A percentile compares a stretch with the other conserved stretches of the same genome.
phyloP scores from a whole-genome alignment of 2,797 vertebrate genomes.

The Fistularia tabacaria region DNA sequence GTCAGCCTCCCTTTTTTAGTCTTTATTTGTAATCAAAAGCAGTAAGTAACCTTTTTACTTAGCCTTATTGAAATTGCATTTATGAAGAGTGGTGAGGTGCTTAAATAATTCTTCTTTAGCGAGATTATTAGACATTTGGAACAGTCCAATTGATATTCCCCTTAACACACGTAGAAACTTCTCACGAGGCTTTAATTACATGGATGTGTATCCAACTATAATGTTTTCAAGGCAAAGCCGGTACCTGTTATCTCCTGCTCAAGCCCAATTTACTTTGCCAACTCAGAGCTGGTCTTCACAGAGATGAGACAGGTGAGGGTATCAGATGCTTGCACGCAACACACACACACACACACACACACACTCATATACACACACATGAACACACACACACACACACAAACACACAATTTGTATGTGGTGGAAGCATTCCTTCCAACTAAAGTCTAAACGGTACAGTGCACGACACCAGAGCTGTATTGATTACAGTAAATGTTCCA shows the following conservation, averaged over 20 bases:
- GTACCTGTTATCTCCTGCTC: conserved; percentile 82
- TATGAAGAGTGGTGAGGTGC: background rate
- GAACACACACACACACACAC: conserved; percentile 7
- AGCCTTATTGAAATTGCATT: background rate
- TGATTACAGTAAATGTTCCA: background rate
- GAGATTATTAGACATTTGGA: no score
- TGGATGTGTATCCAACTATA: background rate
- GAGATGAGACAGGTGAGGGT: conserved; percentile 64
- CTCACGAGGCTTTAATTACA: background rate
- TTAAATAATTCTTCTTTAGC: background rate
- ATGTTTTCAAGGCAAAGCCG: conserved; percentile 72
- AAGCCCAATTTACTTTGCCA: conserved; percentile 83
- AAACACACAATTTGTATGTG: background rate
- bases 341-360: no score
- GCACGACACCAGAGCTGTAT: background rate
- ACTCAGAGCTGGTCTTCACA: conserved; percentile 75
- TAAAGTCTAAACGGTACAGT: background rate
- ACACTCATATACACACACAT: background rate
- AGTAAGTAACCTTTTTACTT: background rate
- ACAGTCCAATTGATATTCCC: background rate
- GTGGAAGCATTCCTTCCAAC: background rate
- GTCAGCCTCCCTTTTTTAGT: no score
- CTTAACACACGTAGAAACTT: background rate
- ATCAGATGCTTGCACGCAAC: conserved; percentile 1
- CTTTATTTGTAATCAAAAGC: no score